Percentiles rank a stretch among this genome's conserved stretches.
These are phyloP conservation scores for Petrocephalus sullivani DNA, from an alignment of 2,797 vertebrate species.

Conservation along the genomic window DNA sequence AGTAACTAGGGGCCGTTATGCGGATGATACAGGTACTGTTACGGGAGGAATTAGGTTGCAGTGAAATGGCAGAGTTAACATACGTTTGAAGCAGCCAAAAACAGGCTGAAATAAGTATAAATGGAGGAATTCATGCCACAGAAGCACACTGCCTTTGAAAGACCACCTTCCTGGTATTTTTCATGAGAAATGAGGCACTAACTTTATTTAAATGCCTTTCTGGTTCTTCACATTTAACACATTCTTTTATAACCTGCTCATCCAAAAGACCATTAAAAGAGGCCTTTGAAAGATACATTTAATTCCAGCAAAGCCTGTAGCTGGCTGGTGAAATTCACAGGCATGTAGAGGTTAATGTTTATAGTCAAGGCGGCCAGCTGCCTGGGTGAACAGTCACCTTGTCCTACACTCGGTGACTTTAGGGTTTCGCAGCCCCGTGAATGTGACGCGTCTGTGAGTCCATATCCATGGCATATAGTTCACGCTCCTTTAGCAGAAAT, in stretches of 20 bases:
- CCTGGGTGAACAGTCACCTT: background rate
- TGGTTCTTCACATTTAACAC: background rate
- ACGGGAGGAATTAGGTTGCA: background rate
- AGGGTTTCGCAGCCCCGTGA: background rate
- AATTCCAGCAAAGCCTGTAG: background rate
- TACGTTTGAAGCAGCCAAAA: background rate
- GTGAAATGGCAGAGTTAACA: background rate
- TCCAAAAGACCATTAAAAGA: background rate
- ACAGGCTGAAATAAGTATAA: background rate
- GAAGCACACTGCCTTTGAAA: background rate
- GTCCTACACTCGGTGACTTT: background rate
- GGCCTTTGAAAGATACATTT: background rate
- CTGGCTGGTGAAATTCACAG: background rate
- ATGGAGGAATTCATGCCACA: background rate
- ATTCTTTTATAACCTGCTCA: background rate
- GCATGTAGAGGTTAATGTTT: slow-evolving; percentile 5
- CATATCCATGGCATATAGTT: background rate
- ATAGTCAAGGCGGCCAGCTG: background rate
- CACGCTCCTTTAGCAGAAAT: background rate
- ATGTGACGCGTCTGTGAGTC: background rate
- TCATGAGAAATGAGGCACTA: background rate
- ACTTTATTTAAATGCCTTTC: background rate
- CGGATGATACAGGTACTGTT: background rate
- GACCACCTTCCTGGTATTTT: background rate
- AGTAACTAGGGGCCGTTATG: background rate